Percentiles rank a stretch among this genome's conserved stretches.
Evolutionary conservation across 2,113 vertebrate species (phyloP).

Genomic region (Chamaea fasciata): DNA sequence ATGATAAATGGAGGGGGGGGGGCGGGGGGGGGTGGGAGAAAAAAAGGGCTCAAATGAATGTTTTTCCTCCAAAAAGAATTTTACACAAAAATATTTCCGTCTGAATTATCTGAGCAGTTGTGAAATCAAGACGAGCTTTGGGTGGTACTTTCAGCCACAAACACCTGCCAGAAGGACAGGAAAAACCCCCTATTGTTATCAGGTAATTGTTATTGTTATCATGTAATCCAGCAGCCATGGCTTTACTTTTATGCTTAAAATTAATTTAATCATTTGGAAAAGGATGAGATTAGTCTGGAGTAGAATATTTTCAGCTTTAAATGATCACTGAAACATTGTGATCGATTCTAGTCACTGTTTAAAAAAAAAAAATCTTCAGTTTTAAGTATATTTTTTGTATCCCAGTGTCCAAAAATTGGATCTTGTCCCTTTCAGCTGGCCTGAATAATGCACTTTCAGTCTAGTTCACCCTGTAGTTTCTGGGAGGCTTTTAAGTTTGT

Average conservation of each 20-base stretch:
- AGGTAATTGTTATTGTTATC: not conserved
- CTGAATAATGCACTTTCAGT: not conserved
- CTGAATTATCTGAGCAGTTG: not conserved
- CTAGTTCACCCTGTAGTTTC: not conserved
- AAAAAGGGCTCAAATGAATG: not conserved
- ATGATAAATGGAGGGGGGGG: too few species aligned
- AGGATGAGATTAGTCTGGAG: not conserved
- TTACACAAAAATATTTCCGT: not conserved
- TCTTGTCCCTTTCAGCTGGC: not conserved
- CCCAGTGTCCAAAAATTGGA: not conserved
- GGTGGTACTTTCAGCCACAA: not conserved
- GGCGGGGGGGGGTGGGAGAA: too few species aligned
- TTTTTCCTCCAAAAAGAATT: not conserved
- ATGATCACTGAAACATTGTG: not conserved
- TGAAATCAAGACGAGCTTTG: not conserved
- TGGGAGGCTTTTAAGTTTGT: constrained; percentile 45
- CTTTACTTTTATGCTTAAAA: not conserved
- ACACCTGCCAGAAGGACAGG: not conserved
- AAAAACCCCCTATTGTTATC: not conserved
- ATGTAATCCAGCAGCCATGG: not conserved
- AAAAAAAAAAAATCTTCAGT: not conserved
- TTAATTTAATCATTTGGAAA: not conserved
- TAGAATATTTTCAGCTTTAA: not conserved
- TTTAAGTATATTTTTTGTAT: not conserved
- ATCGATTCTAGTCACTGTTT: not conserved